Percentiles rank a stretch among this genome's conserved stretches.
Conservation (phyloP, 2,797 vertebrate genomes). For the Notoglanidium macrostoma region DNA sequence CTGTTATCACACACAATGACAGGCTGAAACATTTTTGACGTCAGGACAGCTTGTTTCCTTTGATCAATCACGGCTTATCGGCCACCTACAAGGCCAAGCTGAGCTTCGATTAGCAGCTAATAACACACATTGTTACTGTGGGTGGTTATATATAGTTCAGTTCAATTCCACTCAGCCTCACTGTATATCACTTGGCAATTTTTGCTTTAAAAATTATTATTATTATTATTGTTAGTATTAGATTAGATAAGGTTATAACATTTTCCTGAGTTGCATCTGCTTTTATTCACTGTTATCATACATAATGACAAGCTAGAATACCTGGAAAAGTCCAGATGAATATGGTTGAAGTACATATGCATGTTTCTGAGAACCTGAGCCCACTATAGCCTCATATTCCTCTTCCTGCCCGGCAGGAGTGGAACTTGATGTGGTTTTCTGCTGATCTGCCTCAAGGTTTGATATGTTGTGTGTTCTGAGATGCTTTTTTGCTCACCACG, state of each 20-base stretch:
- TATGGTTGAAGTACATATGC: neutral
- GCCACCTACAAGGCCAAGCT: neutral
- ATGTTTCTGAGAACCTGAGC: neutral
- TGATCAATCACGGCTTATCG: neutral
- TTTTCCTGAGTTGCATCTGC: neutral
- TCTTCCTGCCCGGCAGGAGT: no score
- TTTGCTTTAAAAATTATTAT: neutral
- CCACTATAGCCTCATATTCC: neutral
- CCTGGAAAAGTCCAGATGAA: neutral
- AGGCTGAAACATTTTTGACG: slow-evolving; percentile 26
- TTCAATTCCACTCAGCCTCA: neutral
- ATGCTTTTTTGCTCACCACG: neutral
- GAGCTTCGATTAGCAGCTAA: slow-evolving; percentile 14
- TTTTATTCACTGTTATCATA: slow-evolving; percentile 32
- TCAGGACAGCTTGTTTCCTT: slow-evolving; percentile 11
- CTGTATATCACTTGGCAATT: neutral
- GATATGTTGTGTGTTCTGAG: neutral
- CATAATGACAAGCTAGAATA: neutral
- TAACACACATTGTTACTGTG: neutral
- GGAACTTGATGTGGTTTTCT: neutral
- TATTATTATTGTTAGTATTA: neutral
- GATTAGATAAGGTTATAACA: neutral
- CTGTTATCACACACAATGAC: slow-evolving; percentile 33
- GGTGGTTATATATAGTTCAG: neutral
- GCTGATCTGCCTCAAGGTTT: neutral